Conservation (phyloP, 2,113 vertebrate genomes). For the Poecile atricapillus region DNA sequence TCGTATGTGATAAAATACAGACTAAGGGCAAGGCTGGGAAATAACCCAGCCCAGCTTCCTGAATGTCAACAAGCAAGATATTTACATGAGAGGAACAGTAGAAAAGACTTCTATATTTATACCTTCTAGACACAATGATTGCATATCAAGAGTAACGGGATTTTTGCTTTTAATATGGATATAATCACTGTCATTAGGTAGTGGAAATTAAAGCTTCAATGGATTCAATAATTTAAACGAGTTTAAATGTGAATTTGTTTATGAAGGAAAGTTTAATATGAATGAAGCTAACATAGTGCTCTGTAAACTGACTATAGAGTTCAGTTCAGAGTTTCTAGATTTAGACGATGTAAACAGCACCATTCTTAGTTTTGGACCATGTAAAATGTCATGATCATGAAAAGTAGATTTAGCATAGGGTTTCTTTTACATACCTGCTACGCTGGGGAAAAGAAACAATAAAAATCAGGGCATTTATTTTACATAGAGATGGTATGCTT, state of each 20-base stretch:
- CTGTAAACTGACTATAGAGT: not conserved
- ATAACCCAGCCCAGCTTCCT: not conserved
- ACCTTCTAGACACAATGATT: not conserved
- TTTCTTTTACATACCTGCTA: rapidly evolving
- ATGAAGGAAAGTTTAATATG: not conserved
- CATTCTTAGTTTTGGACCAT: not conserved
- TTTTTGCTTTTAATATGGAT: not conserved
- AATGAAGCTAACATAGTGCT: not conserved
- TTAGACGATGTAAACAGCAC: not conserved
- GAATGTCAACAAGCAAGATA: rapidly evolving
- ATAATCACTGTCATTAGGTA: not conserved
- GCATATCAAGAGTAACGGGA: not conserved
- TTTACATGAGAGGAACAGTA: not conserved
- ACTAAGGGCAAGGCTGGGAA: not conserved
- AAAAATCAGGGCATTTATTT: not conserved
- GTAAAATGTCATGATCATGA: not conserved
- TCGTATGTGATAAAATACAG: not conserved
- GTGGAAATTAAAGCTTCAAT: not conserved
- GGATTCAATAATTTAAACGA: not conserved
- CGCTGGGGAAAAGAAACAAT: not conserved
- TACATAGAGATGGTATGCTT: not conserved
- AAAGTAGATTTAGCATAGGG: not conserved
- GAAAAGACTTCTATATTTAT: not conserved
- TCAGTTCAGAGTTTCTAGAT: not conserved
- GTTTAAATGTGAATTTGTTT: not conserved